Evolutionary conservation across 2,113 vertebrate genomes (phyloP).

Genomic region (Xenopus laevis): DNA sequence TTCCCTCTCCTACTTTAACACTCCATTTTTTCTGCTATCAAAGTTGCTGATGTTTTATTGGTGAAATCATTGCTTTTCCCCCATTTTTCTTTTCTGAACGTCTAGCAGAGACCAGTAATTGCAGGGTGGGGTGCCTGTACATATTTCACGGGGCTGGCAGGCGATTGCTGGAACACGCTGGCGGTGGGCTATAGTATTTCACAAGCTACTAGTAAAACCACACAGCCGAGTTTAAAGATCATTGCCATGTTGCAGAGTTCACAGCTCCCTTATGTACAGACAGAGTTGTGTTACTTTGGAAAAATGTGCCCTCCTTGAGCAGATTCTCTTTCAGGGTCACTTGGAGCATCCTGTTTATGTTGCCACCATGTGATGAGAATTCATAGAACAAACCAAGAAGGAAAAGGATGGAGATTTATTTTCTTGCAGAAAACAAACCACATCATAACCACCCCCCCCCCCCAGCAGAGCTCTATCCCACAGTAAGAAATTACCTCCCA

Average conservation of each 20-base stretch:
- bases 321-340: constrained; percentile 15
- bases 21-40: too few relatives aligned
- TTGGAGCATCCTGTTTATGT: constrained; percentile 30
- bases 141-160: too few relatives aligned
- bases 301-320: background rate
- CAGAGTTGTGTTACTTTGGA: constrained; percentile 8
- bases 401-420: background rate
- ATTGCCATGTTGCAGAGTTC: background rate
- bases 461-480: constrained; percentile 4
- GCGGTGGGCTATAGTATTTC: background rate
- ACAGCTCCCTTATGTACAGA: background rate
- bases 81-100: too few relatives aligned
- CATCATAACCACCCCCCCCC: too few relatives aligned
- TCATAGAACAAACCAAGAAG: background rate
- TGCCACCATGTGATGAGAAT: constrained; percentile 17
- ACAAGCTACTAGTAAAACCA: background rate
- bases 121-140: too few relatives aligned
- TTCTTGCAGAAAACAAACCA: too few relatives aligned
- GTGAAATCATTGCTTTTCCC: too few relatives aligned
- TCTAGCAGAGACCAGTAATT: too few relatives aligned
- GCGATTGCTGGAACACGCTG: background rate
- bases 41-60: too few relatives aligned
- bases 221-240: constrained; percentile 6
- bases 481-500: too few relatives aligned
- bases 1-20: too few relatives aligned